Evolutionary conservation across 1,140 invertebrate genomes (phyloP), one percentile per base, ranked within the genome.

Genomic region (Drosophila subpulchrella): DNA sequence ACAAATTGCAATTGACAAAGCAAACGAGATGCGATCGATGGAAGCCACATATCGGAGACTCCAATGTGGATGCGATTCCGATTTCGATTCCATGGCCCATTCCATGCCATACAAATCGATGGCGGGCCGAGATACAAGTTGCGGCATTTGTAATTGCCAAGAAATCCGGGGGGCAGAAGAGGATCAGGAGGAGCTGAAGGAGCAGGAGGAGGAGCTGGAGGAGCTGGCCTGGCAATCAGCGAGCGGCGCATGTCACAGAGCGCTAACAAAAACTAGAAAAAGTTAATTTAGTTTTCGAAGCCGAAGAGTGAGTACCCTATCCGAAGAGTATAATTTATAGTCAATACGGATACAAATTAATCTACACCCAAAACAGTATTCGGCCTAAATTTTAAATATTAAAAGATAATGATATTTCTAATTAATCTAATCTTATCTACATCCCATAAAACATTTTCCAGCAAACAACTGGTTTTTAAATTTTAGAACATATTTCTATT

Each of bases 1-100:
- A 91, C 84, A 91, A 91, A 91, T 91, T 91, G 90, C 90, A 91
- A 90, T 90, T 91, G 90, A 91, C 90, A 91, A 91, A 80, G 70
- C 55, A 76, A 78, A 62, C 59, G 70, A 46, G 47, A 65, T 61
- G 70, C 56, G 55, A 59, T 72, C 68, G 67, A 70, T 71, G 67
- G 67, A 71, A 70, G 67, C 65, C 62, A 67, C 66, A 70, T 70
- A 70, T 61, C 59, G 20, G 58, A 68, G 63, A 42, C 48, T 50
- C 53, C 41, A 32, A 57, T 50, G 63, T 46, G 51, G 67, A 71
- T 91, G 75, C 74, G 86, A 91, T 91, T 91, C 72, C 53, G 67
- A 56, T 71, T 72, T 67, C 62, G 48, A 67, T 72, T 73, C 73
- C 76, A 59, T 46, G 71, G 75, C 68, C 74, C 65, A 67, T 71